A percentile compares a stretch with the other conserved stretches of the same genome.
phyloP scores from a whole-genome alignment of 2,797 vertebrate genomes.

The Pempheris klunzingeri region DNA sequence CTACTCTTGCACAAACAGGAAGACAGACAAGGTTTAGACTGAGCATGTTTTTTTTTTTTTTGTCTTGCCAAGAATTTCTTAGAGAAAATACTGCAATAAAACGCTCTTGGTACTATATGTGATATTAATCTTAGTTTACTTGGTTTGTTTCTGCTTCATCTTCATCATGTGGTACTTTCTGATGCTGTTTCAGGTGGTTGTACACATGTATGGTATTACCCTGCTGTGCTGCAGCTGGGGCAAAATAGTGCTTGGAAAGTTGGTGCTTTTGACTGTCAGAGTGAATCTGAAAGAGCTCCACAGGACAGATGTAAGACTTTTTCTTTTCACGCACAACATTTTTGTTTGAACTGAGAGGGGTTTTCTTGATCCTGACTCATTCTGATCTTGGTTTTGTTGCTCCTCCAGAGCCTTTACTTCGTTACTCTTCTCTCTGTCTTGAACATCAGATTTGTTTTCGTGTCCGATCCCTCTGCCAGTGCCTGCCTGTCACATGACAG shows the following conservation, averaged over 20 bases:
- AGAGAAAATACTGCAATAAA: background rate
- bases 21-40: conserved; percentile 42
- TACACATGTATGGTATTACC: background rate
- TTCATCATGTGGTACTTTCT: conserved; percentile 2
- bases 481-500: background rate
- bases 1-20: conserved; percentile 68
- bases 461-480: background rate
- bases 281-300: background rate
- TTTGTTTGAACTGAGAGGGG: background rate
- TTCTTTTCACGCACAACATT: background rate
- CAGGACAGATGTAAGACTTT: background rate
- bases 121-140: background rate
- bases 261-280: conserved; percentile 9
- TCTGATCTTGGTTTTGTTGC: background rate
- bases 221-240: conserved; percentile 17
- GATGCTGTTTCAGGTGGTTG: conserved; percentile 4
- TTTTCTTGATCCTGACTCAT: conserved; percentile 12
- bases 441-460: background rate
- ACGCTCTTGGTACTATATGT: background rate
- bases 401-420: conserved; percentile 2
- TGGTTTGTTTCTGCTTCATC: background rate
- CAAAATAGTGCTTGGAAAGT: conserved; percentile 2
- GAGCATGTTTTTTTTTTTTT: background rate
- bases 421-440: background rate
- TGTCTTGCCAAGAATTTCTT: background rate